Evolutionary conservation across 2,797 vertebrate genomes (phyloP), one percentile per base, ranked within the genome.

Genomic region (Poeciliopsis infans): DNA sequence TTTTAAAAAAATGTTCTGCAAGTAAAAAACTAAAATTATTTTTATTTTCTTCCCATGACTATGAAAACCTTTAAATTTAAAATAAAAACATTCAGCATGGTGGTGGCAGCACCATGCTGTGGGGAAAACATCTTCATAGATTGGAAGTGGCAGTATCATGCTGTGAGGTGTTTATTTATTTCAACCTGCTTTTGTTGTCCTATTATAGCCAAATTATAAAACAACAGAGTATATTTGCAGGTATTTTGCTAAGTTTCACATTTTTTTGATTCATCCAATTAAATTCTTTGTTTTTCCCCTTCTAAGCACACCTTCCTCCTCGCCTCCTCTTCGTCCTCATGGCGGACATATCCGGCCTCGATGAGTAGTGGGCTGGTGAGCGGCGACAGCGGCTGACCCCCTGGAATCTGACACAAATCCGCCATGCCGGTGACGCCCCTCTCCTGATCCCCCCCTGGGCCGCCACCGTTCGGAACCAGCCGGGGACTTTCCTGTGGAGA

Each of bases 251-350:
- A 31, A 59, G 15, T 36, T 45, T 46, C 10, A 12, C 18, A 18
- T 31, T 7, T 2, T 46, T 25, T 72, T 72, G 45, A 31, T 8
- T 36, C 2, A 20, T 28, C 53, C 6, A 64, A 28, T 28, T 2
- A 46, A n/a, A 70, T 46, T 45, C 43, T 46, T 12, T 13, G 18
- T 1, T 49, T 49, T 64, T 7, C 57, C 57, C 3, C 15, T 61
- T 28, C 13, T 28, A 59, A 59, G n/a, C 55, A 59, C 55, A 99
- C 98, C 97, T 98, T 99, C 92, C 96, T 97, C 91, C 97, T 96
- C 77, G 96, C 96, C 41, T 99, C 98, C 0, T 99, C 98, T 55
- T 99, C 98, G 0, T 99, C 98, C 0, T 99, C 97, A 0, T 97
- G 96, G 85, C 97, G 96, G 10, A 97, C 79, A 71, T 95, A 96